Evolutionary conservation across 2,113 vertebrate genomes (phyloP), one percentile per base, ranked within the genome.

Genomic region (Dicrurus megarhynchus): DNA sequence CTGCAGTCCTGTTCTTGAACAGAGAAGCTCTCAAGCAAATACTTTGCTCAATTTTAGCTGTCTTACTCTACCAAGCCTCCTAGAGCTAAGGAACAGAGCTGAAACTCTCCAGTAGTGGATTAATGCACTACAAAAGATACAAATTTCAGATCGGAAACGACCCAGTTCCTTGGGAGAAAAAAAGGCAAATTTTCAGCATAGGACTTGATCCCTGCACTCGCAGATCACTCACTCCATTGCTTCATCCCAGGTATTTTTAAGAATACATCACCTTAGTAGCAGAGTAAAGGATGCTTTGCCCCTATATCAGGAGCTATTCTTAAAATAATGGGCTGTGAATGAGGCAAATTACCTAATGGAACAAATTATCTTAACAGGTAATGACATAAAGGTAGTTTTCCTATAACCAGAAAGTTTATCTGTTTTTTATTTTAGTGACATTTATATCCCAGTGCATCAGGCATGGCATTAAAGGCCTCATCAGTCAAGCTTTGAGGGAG

Each of bases 1-100:
- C 49, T 37, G 50, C 59, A 73, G 46, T 39, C 20, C 28, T 6
- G 46, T 53, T 7, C 0, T 9, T 2, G 4, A 30, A 10, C 0
- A 6, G 57, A 65, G 35, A 3, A 19, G 21, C 35, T 82, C 56
- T 47, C 55, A 35, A 32, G 11, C 30, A 63, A 74, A 81, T 5
- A 12, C 7, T 30, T 26, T 0, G 0, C 20, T 52, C 44, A 7
- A 32, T 76, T 86, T 42, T 39, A 68, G n/a, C n/a, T n/a, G n/a
- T 13, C 7, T 9, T 8, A 21, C 17, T 41, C 37, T 70, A 14
- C 8, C 37, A 63, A 73, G 23, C 14, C 52, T 42, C 30, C n/a
- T 32, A 9, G 26, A 75, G 32, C 9, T 56, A 60, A n/a, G 35
- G 55, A 33, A 55, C 4, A 52, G 39, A 78, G 60, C 9, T 42